Evolutionary conservation across 2,888 invertebrate species (phyloP).

Genomic region (Drosophila limbata): DNA sequence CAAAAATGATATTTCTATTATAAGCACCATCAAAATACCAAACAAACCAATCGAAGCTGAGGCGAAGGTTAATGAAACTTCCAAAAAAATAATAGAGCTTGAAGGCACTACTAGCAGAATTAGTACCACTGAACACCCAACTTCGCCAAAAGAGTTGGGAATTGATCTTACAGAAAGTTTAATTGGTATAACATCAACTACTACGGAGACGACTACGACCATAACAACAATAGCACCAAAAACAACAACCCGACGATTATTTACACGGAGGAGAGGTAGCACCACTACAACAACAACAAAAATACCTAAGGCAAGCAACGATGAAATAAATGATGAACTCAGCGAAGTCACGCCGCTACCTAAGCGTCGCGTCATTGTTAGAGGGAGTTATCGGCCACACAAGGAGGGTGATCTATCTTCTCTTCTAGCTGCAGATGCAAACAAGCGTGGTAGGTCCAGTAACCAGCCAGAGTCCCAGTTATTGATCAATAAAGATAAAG

Average conservation of each 20-base stretch:
- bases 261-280: not conserved
- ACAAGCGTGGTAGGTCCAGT: conserved; percentile 43
- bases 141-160: not conserved
- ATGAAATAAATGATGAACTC: not conserved
- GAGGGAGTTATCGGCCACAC: conserved; percentile 73
- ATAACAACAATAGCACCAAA: not conserved
- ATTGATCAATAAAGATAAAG: not conserved
- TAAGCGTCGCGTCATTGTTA: conserved; percentile 49
- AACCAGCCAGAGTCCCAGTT: not conserved
- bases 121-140: not conserved
- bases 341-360: conserved; percentile 35
- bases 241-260: not conserved
- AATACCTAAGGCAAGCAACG: not conserved
- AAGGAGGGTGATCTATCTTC: conserved; percentile 74
- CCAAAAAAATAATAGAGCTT: not conserved
- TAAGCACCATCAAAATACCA: not conserved
- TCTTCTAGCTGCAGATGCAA: conserved; percentile 67
- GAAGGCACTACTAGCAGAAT: not conserved
- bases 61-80: not conserved
- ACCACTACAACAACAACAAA: conserved; percentile 1
- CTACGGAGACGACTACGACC: not conserved
- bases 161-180: not conserved
- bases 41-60: not conserved
- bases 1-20: not conserved
- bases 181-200: not conserved